These are phyloP conservation scores for Callipepla californica DNA, from an alignment of 2,113 vertebrate species.

Conservation along the genomic window DNA sequence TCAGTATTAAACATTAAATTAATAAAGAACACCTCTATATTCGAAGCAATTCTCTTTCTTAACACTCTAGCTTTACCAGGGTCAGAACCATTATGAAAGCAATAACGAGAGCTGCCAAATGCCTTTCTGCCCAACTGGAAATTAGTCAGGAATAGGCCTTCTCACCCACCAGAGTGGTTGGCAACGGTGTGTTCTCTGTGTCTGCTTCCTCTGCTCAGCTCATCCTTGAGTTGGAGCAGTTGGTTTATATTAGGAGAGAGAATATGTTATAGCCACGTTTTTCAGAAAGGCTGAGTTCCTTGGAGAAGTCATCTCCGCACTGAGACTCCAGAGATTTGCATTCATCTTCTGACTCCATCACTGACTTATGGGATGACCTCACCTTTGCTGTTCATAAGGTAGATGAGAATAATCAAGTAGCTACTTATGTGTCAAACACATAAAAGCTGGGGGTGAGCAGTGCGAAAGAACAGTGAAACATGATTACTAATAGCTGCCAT, in stretches of 20 bases:
- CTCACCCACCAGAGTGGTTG: background rate
- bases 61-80: background rate
- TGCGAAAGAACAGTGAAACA: background rate
- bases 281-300: background rate
- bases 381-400: background rate
- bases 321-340: background rate
- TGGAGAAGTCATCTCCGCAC: background rate
- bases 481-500: slow-evolving; percentile 19
- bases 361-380: background rate
- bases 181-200: background rate
- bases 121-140: slow-evolving; percentile 2
- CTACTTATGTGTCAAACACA: background rate
- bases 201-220: background rate
- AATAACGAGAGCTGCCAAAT: background rate
- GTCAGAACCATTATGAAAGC: background rate
- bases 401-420: background rate
- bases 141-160: background rate
- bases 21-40: background rate
- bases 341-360: background rate
- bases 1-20: background rate
- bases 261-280: background rate
- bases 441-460: background rate
- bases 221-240: slow-evolving; percentile 47
- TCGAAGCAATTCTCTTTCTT: background rate
- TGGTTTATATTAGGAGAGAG: background rate